These are phyloP conservation scores for Anolis apletophallus DNA, from an alignment of 2,797 vertebrate species.

Conservation along the genomic window DNA sequence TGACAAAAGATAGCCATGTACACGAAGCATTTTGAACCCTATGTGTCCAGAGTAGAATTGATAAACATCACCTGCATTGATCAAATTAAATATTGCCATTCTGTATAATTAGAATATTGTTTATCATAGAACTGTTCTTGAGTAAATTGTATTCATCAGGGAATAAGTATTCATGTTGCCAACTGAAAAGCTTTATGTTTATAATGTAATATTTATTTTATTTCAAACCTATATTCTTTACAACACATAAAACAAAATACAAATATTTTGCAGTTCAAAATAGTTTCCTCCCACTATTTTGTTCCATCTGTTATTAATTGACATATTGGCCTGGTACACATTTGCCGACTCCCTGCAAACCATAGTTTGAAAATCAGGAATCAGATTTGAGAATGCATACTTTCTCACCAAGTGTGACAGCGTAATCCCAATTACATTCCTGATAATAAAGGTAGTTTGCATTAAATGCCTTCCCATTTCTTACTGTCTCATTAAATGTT, in stretches of 20 bases:
- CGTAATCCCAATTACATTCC: not conserved
- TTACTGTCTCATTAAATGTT: not conserved
- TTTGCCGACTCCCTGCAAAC: slow-evolving; percentile 17
- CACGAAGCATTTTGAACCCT: not conserved
- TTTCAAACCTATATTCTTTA: slow-evolving; percentile 7
- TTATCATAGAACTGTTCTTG: not conserved
- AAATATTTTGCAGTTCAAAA: slow-evolving; percentile 28
- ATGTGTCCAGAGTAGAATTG: not conserved
- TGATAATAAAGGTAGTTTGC: not conserved
- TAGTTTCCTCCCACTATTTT: slow-evolving; percentile 14
- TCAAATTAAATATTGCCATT: not conserved
- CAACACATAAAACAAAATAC: not conserved
- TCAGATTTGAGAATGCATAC: not conserved
- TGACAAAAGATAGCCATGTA: not conserved
- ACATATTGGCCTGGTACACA: not conserved
- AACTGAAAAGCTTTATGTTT: not conserved
- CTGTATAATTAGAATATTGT: not conserved
- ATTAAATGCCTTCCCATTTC: not conserved
- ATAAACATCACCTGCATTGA: not conserved
- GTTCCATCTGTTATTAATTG: slow-evolving; percentile 26
- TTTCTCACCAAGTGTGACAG: not conserved
- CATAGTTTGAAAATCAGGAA: slow-evolving; percentile 15
- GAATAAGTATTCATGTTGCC: not conserved
- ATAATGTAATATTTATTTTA: slow-evolving; percentile 19
- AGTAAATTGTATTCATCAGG: not conserved